Evolutionary conservation across 2,797 vertebrate genomes (phyloP).

Genomic region (Channallabes apus): DNA sequence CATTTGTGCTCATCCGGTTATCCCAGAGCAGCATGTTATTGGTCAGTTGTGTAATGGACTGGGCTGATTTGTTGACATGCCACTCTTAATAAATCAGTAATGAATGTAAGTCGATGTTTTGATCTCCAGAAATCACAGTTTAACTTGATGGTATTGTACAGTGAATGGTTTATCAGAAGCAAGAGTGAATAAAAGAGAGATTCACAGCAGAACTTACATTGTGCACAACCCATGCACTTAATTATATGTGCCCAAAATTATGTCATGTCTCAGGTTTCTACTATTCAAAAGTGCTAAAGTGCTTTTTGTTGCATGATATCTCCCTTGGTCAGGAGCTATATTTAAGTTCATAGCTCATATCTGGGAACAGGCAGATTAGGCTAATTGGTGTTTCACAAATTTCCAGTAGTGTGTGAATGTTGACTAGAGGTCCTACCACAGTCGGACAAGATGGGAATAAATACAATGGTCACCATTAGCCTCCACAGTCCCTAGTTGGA

Average conservation of each 20-base stretch:
- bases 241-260: neutral
- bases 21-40: constrained; percentile 21
- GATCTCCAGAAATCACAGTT: neutral
- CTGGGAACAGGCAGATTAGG: neutral
- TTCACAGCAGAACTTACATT: neutral
- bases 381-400: no score
- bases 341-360: neutral
- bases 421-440: no score
- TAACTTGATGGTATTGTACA: neutral
- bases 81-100: constrained; percentile 32
- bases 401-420: no score
- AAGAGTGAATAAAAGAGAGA: neutral
- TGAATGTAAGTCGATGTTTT: neutral
- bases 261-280: neutral
- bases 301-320: neutral
- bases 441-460: no score
- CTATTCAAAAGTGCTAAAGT: neutral
- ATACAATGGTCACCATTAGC: no score
- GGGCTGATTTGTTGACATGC: constrained; percentile 12
- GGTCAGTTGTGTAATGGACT: constrained; percentile 35
- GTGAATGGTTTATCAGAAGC: neutral
- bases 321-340: neutral
- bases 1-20: constrained; percentile 25
- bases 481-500: no score
- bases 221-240: neutral